Evolutionary conservation across 1,140 invertebrate genomes (phyloP).

Genomic region (Cecropterus lyciades): DNA sequence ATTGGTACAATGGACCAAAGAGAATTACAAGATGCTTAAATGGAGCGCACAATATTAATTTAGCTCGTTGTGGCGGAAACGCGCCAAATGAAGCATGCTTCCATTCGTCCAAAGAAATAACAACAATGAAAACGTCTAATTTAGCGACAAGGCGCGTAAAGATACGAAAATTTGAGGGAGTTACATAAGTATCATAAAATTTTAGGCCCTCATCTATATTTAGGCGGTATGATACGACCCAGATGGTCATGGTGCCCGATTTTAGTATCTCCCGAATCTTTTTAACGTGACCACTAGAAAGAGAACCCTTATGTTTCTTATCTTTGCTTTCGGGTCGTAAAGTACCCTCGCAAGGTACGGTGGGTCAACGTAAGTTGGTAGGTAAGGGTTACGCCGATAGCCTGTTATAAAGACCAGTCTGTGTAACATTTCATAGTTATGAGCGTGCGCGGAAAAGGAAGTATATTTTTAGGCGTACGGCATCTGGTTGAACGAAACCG

Average conservation of each 20-base stretch:
- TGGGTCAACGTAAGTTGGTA: slow-evolving; percentile 57
- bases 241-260: slow-evolving; percentile 79
- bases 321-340: slow-evolving; percentile 49
- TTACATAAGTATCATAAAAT: slow-evolving; percentile 72
- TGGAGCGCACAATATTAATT: slow-evolving; percentile 32
- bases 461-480: slow-evolving; percentile 77
- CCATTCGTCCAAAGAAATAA: slow-evolving; percentile 34
- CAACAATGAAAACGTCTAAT: slow-evolving; percentile 43
- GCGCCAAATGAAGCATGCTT: slow-evolving; percentile 29
- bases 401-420: slow-evolving; percentile 68
- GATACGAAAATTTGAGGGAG: slow-evolving; percentile 58
- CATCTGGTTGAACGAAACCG: slow-evolving; percentile 70
- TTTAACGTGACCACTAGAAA: slow-evolving; percentile 60
- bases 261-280: slow-evolving; percentile 79
- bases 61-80: slow-evolving; percentile 30
- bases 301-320: slow-evolving; percentile 62
- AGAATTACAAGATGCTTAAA: slow-evolving; percentile 29
- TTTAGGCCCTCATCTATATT: slow-evolving; percentile 76
- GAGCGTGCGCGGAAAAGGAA: slow-evolving; percentile 77
- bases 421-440: slow-evolving; percentile 80
- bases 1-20: slow-evolving; percentile 27
- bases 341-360: slow-evolving; percentile 52
- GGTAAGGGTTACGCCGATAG: slow-evolving; percentile 70
- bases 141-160: slow-evolving; percentile 40
- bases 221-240: slow-evolving; percentile 76